Base-by-base conservation (phyloP, 2,113 vertebrate species). In the Dromas ardeola region DNA sequence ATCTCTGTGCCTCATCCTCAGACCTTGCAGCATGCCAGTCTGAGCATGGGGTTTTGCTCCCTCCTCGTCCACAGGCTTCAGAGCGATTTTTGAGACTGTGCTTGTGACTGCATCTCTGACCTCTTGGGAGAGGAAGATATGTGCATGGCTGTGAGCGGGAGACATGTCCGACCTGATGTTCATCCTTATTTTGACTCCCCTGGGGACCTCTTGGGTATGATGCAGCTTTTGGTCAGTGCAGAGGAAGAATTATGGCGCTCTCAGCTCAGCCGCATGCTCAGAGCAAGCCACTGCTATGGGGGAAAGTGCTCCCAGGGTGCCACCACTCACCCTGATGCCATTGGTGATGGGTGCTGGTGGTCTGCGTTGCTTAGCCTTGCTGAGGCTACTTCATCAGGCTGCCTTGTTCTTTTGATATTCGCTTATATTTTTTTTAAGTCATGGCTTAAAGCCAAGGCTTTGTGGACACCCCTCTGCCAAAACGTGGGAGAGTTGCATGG, bases 251-350 rank as follows among this genome's bases (percentile, higher is more conserved):
- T 55, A 36, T 10, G 23, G 15, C 25, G 29, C 71, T 59, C 30
- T 82, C 2, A 3, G 59, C 32, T 74, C 13, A 9, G 69, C 4
- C 5, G 0, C 2, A 1, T 13, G 26, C 36, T 63, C 45, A 22
- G 58, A 55, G 30, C 0, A 4, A 87, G 69, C 26, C 1, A 1
- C 66, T 80, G 50, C 55, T 21, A 19, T 0, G 0, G 9, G 42
- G 78, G 18, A 42, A 50, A 34, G 50, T 3, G 18, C 32, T 94
- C 67, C 53, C 58, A 10, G n/a, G 53, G n/a, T 84, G 59, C 55
- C 77, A 52, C 21, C 9, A 2, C 72, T 73, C 38, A n/a, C 36
- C 55, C 81, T 9, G n/a, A 32, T 83, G 78, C 5, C 30, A 9
- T 1, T 6, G 7, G 23, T 29, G 34, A 15, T 83, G 36, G 32